phyloP scores from a whole-genome alignment of 2,888 invertebrate species.

The Nasonia oneida region DNA sequence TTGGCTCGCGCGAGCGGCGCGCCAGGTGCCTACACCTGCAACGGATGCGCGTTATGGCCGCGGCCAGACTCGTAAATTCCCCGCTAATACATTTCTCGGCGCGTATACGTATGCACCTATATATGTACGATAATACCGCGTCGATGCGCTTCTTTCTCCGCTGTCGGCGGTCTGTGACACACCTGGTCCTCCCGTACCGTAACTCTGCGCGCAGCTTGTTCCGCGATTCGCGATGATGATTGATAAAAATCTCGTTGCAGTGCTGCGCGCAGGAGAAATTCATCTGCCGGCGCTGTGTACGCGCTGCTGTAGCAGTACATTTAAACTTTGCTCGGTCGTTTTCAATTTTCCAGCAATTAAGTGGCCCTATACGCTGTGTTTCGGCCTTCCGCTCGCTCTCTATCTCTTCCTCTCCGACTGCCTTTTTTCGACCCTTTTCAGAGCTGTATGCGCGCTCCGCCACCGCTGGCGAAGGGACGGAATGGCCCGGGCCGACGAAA shows the following conservation, averaged over 20 bases:
- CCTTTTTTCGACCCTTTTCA: conserved; percentile 50
- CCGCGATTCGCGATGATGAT: conserved; percentile 22
- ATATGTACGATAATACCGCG: conserved; percentile 50
- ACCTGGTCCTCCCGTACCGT: background rate
- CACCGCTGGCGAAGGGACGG: background rate
- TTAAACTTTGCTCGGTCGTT: conserved; percentile 61
- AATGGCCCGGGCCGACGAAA: background rate
- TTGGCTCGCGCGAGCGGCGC: background rate
- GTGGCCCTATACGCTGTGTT: conserved; percentile 54
- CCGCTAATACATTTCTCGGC: conserved; percentile 55
- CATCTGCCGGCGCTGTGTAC: conserved; percentile 33
- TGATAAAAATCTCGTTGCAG: background rate
- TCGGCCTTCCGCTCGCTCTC: conserved; percentile 44
- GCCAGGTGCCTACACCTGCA: conserved; percentile 59
- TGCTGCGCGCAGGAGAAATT: conserved; percentile 35
- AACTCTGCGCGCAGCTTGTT: background rate
- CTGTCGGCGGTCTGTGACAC: conserved; percentile 8
- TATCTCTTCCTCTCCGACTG: conserved; percentile 47
- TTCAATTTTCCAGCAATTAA: conserved; percentile 65
- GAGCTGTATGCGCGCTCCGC: conserved; percentile 28
- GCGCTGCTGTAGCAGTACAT: conserved; percentile 47
- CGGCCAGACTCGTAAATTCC: conserved; percentile 55
- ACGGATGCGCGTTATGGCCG: conserved; percentile 56
- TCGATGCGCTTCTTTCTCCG: conserved; percentile 24
- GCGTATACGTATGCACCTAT: background rate